Evolutionary conservation across 2,113 vertebrate genomes (phyloP), one percentile per base, ranked within the genome.

Genomic region (Anas platyrhynchos): DNA sequence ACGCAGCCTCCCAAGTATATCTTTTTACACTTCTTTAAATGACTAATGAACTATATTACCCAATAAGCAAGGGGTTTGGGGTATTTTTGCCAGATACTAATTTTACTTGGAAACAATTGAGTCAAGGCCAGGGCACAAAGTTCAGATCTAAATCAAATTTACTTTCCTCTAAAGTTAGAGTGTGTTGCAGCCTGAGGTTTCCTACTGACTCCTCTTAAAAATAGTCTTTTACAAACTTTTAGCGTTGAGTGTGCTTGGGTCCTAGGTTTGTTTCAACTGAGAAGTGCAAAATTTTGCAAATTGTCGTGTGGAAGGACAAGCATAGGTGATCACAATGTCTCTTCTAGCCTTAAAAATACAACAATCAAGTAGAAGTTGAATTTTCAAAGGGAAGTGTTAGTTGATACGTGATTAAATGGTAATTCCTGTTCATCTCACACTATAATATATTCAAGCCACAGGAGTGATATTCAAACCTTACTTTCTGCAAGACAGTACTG

Each of bases 111-210:
- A 88, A 85, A 95, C 88, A 78, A 25, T 3, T 91, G 87, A 93
- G 62, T 62, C 50, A 74, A 78, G 46, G 55, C 69, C 92, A 96
- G 87, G 59, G 43, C 84, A 83, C 56, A 93, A 90, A 94, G 93
- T 95, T 88, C 91, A 92, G 55, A 84, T 90, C 54, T 91, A 89
- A 89, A 89, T 93, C 88, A 95, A 86, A 93, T 85, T 91, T 12
- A 79, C 50, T 82, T 85, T 75, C 36, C 61, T 91, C 76, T 91
- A 67, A 93, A 91, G 65, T 77, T 7, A 84, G 66, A 74, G 61
- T 32, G 16, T 44, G 31, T 66, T 85, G 32, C 44, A 54, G 77
- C 55, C 88, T 55, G 62, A 75, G 27, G 12, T 83, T 95, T 94
- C 38, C 87, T 83, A n/a, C 12, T 29, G 34, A 69, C 16, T 88